These are phyloP conservation scores for Zootermopsis nevadensis DNA, from an alignment of 2,888 invertebrate species.

Conservation along the genomic window DNA sequence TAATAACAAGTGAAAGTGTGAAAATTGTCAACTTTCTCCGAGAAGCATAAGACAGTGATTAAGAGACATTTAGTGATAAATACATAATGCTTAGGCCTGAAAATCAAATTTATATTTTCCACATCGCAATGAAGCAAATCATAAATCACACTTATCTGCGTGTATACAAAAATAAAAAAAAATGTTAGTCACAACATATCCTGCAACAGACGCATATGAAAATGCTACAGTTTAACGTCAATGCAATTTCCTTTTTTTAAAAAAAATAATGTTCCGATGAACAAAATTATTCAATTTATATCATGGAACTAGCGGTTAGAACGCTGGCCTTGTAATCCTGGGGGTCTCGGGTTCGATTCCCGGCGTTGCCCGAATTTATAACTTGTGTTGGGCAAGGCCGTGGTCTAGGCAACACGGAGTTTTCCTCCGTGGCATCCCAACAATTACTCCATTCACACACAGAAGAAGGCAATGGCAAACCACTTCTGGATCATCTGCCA, in stretches of 20 bases:
- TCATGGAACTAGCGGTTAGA: neutral
- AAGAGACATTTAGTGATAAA: neutral
- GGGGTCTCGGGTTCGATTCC: too few relatives aligned
- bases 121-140: slow-evolving; percentile 38
- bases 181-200: slow-evolving; percentile 16
- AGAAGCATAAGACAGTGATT: slow-evolving; percentile 23
- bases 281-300: too few relatives aligned
- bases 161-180: slow-evolving; percentile 8
- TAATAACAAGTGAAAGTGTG: slow-evolving; percentile 18
- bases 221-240: neutral
- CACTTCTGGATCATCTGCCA: too few relatives aligned
- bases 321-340: too few relatives aligned
- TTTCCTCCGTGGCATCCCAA: too few relatives aligned
- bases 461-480: too few relatives aligned
- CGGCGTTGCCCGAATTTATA: too few relatives aligned
- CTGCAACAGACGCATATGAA: neutral
- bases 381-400: too few relatives aligned
- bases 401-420: too few relatives aligned
- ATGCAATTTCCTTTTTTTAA: neutral
- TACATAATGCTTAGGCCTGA: slow-evolving; percentile 36
- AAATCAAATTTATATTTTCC: slow-evolving; percentile 4
- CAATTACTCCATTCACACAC: too few relatives aligned
- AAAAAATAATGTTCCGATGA: too few relatives aligned
- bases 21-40: too few relatives aligned
- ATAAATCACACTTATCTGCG: slow-evolving; percentile 15